Conservation (phyloP, 2,888 invertebrate genomes). For the Tachina fera region DNA sequence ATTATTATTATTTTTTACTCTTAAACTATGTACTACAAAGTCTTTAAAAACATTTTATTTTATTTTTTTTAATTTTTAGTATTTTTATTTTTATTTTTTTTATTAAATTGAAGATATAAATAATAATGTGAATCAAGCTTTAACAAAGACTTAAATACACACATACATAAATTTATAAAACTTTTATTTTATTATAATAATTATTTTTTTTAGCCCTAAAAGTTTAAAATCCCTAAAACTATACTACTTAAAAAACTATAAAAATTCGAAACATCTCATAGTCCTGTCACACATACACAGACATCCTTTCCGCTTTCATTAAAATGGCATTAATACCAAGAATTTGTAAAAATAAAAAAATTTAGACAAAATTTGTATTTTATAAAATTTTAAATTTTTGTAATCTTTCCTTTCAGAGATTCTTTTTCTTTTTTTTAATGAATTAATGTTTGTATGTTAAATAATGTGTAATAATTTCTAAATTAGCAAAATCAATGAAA, state of each 20-base stretch:
- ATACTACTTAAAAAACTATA: conserved; percentile 57
- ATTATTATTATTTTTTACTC: conserved; percentile 36
- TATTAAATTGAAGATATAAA: conserved; percentile 47
- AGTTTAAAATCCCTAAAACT: conserved; percentile 38
- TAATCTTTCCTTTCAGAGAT: too few species aligned
- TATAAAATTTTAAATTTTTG: too few species aligned
- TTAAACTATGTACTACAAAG: conserved; percentile 17
- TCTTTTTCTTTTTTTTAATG: too few species aligned
- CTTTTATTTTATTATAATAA: conserved; percentile 40
- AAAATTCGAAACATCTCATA: conserved; percentile 36
- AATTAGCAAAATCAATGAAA: not conserved
- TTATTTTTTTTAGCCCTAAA: conserved; percentile 45
- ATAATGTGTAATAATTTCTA: not conserved
- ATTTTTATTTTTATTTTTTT: conserved; percentile 60
- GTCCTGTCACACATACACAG: not conserved
- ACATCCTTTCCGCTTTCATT: not conserved
- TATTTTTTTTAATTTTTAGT: conserved; percentile 15
- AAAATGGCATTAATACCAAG: not conserved
- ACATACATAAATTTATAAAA: conserved; percentile 48
- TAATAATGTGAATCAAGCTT: conserved; percentile 67
- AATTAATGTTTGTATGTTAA: not conserved
- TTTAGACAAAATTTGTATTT: not conserved
- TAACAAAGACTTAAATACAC: conserved; percentile 70
- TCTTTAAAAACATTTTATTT: conserved; percentile 35
- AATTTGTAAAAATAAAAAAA: conserved; percentile 1